Conservation (phyloP, 1,140 invertebrate genomes). For the Proctacanthus coquilletti region DNA sequence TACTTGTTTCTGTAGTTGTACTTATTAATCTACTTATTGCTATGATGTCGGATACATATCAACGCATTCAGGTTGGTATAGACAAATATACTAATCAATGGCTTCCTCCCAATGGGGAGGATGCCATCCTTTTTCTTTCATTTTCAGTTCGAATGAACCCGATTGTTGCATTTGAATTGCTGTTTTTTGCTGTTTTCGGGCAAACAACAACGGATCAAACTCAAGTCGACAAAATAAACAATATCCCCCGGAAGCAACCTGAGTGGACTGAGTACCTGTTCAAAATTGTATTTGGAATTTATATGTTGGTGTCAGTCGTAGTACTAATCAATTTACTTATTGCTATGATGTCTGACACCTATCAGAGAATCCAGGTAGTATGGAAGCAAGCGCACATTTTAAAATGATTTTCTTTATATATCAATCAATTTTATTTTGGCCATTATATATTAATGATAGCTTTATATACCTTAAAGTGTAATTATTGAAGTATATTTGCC, state of each 20-base stretch:
- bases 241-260: slow-evolving; percentile 41
- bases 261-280: slow-evolving; percentile 62
- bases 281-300: slow-evolving; percentile 75
- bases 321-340: slow-evolving; percentile 98
- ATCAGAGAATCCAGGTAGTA: slow-evolving; percentile 89
- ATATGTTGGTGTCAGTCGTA: slow-evolving; percentile 96
- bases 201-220: slow-evolving; percentile 78
- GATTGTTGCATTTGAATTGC: slow-evolving; percentile 82
- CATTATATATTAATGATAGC: too few species aligned
- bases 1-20: slow-evolving; percentile 94
- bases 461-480: too few species aligned
- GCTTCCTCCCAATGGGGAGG: not conserved
- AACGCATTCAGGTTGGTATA: slow-evolving; percentile 72
- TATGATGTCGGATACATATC: slow-evolving; percentile 99
- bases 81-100: slow-evolving; percentile 16
- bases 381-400: too few species aligned
- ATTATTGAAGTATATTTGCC: too few species aligned
- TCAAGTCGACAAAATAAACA: slow-evolving; percentile 35
- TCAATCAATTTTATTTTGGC: too few species aligned
- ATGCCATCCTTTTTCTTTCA: slow-evolving; percentile 15
- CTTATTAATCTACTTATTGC: slow-evolving; percentile 97
- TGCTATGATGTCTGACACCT: slow-evolving; percentile 99
- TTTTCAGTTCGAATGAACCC: slow-evolving; percentile 70
- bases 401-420: too few species aligned
- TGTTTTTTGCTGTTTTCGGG: slow-evolving; percentile 98